A percentile compares a stretch with the other conserved stretches of the same genome.
Conservation (phyloP, 2,113 vertebrate genomes). For the Bubo bubo region DNA sequence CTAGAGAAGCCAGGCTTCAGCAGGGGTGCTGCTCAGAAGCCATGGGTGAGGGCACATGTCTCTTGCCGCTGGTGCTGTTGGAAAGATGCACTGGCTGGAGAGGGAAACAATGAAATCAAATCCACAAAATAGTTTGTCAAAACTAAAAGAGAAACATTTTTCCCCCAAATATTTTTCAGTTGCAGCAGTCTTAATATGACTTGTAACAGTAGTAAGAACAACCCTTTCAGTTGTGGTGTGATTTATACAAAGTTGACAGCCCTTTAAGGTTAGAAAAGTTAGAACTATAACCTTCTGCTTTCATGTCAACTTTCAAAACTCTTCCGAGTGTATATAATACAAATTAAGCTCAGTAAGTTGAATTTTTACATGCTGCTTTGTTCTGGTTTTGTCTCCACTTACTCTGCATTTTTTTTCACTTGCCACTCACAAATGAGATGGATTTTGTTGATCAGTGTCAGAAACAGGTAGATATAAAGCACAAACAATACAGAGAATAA, state of each 20-base stretch:
- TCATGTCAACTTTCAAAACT: neutral
- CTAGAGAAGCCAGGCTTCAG: neutral
- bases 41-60: fast-evolving
- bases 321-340: neutral
- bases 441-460: neutral
- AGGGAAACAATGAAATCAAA: neutral
- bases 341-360: neutral
- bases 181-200: neutral
- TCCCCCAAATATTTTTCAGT: neutral
- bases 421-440: neutral
- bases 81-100: neutral
- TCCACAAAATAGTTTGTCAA: neutral
- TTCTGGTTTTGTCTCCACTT: neutral
- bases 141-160: neutral
- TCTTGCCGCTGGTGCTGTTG: neutral
- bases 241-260: neutral
- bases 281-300: neutral
- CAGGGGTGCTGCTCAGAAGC: neutral
- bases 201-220: neutral
- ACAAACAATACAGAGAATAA: neutral
- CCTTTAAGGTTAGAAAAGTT: neutral
- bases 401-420: neutral
- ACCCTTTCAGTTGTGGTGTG: neutral
- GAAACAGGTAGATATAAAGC: neutral
- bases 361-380: neutral